Evolutionary conservation across 1,140 invertebrate genomes (phyloP), one percentile per base, ranked within the genome.

Genomic region (Drosophila fuyamai): DNA sequence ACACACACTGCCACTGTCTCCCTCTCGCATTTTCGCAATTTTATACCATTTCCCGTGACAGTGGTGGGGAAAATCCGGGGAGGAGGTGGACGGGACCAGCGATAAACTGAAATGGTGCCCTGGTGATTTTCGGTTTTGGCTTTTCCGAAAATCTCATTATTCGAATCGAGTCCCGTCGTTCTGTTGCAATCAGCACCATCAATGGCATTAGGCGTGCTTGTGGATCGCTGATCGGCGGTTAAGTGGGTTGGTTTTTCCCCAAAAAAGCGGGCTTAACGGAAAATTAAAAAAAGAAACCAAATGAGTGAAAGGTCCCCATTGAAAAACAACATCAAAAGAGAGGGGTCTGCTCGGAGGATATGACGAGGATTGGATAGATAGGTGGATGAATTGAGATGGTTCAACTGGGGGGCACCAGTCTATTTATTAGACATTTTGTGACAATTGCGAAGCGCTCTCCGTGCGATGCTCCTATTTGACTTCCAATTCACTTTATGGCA

Each of bases 401-500:
- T 16, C 10, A 0, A 8, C 5, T 36, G 16, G 14, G 38, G 36
- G 44, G 16, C 35, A 38, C n/a, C 53, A 41, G 44, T 43, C 81
- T 70, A 62, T 86, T 86, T 86, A 86, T 85, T 85, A 79, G 62
- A 82, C 81, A 83, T 83, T 82, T 76, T 63, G 81, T 50, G 76
- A 83, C 80, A 75, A 82, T 82, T 82, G 80, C 55, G n/a, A 51
- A 51, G 29, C n/a, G 29, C 29, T 10, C 14, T 35, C n/a, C 48
- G 6, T 35, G 48, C 48, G 48, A 67, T 56, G 47, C 41, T 78
- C 70, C 57, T 81, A 81, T 90, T 84, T 84, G 84, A 90, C 84
- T 89, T 90, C 79, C 84, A 89, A 89, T 89, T 89, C 85, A 67
- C 81, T 89, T 89, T 90, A 89, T 89, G 81, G 68, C 74, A 80